phyloP scores from a whole-genome alignment of 2,797 vertebrate genomes.

The Benthosema pterotum region DNA sequence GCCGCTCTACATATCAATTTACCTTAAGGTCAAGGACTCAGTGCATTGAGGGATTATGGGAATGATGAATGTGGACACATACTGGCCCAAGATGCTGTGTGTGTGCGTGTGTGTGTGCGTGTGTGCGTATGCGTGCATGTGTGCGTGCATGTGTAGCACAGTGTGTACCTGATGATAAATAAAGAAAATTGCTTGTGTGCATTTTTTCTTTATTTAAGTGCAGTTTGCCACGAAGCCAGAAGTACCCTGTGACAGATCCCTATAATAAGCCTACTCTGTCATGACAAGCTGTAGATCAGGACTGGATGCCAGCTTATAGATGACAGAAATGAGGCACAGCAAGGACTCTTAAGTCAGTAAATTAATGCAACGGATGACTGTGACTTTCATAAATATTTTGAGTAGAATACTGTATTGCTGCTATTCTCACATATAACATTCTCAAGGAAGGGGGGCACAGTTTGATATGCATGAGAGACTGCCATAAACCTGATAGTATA shows the following conservation, averaged over 20 bases:
- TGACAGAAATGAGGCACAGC: not conserved
- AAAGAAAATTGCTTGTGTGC: not conserved
- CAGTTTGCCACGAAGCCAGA: no score
- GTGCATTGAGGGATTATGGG: constrained; percentile 1
- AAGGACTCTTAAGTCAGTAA: not conserved
- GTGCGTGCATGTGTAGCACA: constrained; percentile 11
- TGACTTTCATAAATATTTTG: no score
- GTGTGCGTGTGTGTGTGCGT: not conserved
- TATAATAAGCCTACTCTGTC: not conserved
- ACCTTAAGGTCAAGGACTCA: constrained; percentile 7
- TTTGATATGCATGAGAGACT: no score
- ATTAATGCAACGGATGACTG: not conserved
- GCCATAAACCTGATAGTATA: no score
- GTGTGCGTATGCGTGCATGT: constrained; percentile 13
- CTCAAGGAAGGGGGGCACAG: no score
- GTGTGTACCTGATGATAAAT: not conserved
- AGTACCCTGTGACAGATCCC: not conserved
- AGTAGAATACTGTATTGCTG: no score
- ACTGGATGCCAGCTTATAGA: not conserved
- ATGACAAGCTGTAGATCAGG: not conserved
- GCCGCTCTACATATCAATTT: constrained; percentile 1
- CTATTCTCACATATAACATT: no score
- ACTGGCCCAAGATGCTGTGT: not conserved
- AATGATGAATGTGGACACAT: constrained; percentile 32
- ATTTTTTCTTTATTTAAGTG: no score